Conservation (phyloP, 2,113 vertebrate genomes). For the Thamnaconus septentrionalis region DNA sequence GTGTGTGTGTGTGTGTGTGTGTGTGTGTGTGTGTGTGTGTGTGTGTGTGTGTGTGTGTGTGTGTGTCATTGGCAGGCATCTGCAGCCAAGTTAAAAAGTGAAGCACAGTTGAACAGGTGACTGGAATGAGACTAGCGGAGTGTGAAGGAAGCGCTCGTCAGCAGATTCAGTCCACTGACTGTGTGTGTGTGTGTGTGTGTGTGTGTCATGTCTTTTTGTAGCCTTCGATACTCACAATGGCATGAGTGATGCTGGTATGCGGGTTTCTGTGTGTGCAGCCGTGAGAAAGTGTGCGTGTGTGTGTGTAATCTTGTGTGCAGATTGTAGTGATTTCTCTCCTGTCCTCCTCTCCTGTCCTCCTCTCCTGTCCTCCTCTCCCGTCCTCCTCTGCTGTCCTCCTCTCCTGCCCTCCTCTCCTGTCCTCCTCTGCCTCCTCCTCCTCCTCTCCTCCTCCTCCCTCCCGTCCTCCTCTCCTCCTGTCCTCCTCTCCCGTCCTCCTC, state of each 20-base stretch:
- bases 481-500: too few relatives aligned
- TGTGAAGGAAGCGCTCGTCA: conserved; percentile 14
- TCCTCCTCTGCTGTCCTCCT: too few relatives aligned
- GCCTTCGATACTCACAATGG: conserved; percentile 57
- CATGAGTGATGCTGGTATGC: conserved; percentile 70
- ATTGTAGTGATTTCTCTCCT: too few relatives aligned
- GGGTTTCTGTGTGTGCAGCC: conserved; percentile 40
- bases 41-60: too few relatives aligned
- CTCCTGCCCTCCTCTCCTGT: too few relatives aligned
- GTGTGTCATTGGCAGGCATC: neutral
- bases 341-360: too few relatives aligned
- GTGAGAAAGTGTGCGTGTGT: conserved; percentile 62
- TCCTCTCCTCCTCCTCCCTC: too few relatives aligned
- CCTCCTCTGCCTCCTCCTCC: too few relatives aligned
- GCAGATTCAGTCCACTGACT: conserved; percentile 27
- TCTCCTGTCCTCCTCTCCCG: too few relatives aligned
- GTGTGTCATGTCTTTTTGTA: too few relatives aligned
- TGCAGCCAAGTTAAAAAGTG: conserved; percentile 11
- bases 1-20: neutral
- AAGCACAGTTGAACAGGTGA: conserved; percentile 16
- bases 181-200: conserved; percentile 9
- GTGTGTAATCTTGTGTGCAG: conserved; percentile 8
- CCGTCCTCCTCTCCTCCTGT: too few relatives aligned
- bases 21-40: too few relatives aligned
- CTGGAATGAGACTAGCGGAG: conserved; percentile 5